phyloP scores from a whole-genome alignment of 2,797 vertebrate species.

The Parambassis ranga region DNA sequence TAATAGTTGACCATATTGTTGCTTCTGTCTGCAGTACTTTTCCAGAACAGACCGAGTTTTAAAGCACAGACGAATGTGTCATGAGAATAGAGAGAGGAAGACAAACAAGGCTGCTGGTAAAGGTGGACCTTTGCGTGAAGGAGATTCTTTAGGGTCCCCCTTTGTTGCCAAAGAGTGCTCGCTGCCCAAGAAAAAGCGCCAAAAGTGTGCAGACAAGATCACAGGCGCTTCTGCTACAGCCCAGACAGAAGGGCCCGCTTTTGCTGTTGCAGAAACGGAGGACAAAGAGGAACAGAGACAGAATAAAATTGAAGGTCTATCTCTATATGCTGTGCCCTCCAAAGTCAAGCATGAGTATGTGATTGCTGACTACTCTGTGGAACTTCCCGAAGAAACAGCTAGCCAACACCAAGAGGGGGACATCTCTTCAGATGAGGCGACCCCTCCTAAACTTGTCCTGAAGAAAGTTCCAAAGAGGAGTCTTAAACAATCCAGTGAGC shows the following conservation, averaged over 20 bases:
- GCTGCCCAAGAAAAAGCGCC: constrained; percentile 96
- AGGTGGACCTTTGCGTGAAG: constrained; percentile 83
- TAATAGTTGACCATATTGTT: neutral
- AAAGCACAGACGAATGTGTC: constrained; percentile 99
- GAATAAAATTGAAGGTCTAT: constrained; percentile 88
- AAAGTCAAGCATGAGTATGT: constrained; percentile 99
- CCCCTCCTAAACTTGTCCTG: constrained; percentile 92
- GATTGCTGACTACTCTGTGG: constrained; percentile 92
- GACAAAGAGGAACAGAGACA: constrained; percentile 87
- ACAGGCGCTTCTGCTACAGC: constrained; percentile 35
- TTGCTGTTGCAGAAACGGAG: constrained; percentile 33
- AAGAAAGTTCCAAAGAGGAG: constrained; percentile 95
- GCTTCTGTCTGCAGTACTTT: constrained; percentile 86
- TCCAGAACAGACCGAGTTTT: constrained; percentile 98
- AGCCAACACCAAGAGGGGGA: constrained; percentile 83
- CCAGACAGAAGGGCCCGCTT: constrained; percentile 68
- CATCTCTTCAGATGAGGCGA: constrained; percentile 84
- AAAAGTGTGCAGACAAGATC: constrained; percentile 88
- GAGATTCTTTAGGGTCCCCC: constrained; percentile 84
- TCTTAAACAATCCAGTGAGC: constrained; percentile 84
- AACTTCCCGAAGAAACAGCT: constrained; percentile 88
- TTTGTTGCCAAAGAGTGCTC: constrained; percentile 90
- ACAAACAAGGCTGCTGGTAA: constrained; percentile 88
- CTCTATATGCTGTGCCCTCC: constrained; percentile 88
- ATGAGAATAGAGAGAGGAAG: constrained; percentile 95